Evolutionary conservation across 2,797 vertebrate species (phyloP), one percentile per base, ranked within the genome.

Genomic region (Ibycter americanus): DNA sequence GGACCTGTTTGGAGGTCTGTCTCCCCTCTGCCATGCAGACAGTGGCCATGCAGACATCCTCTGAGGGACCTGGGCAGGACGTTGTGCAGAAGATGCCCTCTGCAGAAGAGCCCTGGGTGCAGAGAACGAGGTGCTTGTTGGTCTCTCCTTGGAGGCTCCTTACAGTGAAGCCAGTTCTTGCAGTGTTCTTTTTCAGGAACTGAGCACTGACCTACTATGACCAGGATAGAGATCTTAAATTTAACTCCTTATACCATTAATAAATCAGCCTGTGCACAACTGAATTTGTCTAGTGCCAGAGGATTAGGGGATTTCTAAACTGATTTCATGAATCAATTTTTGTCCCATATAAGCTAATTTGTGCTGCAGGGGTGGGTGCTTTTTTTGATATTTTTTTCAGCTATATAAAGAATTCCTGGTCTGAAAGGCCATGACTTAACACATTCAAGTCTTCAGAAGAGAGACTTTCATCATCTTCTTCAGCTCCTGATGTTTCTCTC

Each of bases 341-440:
- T 40, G 9, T 78, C 16, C 13, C 1, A 0, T 74, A 49, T 71
- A 23, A 81, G 16, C 16, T 65, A 63, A 80, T 4, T 36, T 56
- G 25, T 63, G 40, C n/a, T 77, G 10, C 14, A 65, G 23, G 8
- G 27, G 4, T 27, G 7, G 16, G 16, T 54, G 56, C 1, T 42
- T 85, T 51, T 40, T 63, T 32, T n/a, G n/a, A n/a, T n/a, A n/a
- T 49, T 44, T 44, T 34, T 29, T 36, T 26, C 16, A 72, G 8
- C 59, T 95, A 93, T 74, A 95, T 93, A 11, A 96, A 97, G 65
- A 92, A 97, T 81, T 96, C 92, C 22, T 92, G 83, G 4, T 97
- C 93, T 71, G 27, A 84, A 78, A 92, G 63, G 29, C 42, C 80
- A n/a, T 74, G 46, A 32, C 49, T 66, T 17, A 73, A 51, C 8